phyloP scores from a whole-genome alignment of 2,797 vertebrate species.

The Tamandua tetradactyla region DNA sequence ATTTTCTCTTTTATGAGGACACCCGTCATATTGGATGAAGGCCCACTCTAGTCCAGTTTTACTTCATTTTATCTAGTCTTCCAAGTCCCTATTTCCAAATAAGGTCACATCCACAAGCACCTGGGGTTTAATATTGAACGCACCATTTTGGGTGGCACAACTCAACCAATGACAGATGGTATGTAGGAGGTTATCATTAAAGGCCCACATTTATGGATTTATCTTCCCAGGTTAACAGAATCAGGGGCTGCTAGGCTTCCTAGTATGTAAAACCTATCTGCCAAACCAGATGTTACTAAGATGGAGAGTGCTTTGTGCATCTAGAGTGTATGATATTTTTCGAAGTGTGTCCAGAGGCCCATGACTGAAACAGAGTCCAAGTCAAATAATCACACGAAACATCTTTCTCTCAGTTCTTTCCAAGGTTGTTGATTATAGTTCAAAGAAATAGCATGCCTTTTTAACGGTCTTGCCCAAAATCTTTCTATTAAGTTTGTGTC shows the following conservation, averaged over 20 bases:
- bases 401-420: not conserved
- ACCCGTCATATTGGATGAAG: too few species aligned
- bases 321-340: not conserved
- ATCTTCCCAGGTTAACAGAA: constrained; percentile 47
- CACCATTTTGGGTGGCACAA: not conserved
- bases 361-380: constrained; percentile 34
- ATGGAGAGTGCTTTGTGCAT: not conserved
- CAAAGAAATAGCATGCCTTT: not conserved
- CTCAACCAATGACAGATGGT: not conserved
- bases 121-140: not conserved
- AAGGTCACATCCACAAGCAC: too few species aligned
- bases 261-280: constrained; percentile 60
- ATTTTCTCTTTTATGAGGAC: too few species aligned
- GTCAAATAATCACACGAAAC: not conserved
- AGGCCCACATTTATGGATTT: constrained; percentile 26
- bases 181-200: not conserved
- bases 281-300: not conserved
- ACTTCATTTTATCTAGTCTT: too few species aligned
- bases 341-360: not conserved
- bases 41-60: too few species aligned
- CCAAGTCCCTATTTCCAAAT: too few species aligned
- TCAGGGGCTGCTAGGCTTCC: not conserved
- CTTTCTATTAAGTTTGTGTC: not conserved
- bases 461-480: not conserved
- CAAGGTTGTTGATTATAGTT: not conserved